These are phyloP conservation scores for Syngnathoides biaculeatus DNA, from an alignment of 2,113 vertebrate genomes.

Conservation along the genomic window DNA sequence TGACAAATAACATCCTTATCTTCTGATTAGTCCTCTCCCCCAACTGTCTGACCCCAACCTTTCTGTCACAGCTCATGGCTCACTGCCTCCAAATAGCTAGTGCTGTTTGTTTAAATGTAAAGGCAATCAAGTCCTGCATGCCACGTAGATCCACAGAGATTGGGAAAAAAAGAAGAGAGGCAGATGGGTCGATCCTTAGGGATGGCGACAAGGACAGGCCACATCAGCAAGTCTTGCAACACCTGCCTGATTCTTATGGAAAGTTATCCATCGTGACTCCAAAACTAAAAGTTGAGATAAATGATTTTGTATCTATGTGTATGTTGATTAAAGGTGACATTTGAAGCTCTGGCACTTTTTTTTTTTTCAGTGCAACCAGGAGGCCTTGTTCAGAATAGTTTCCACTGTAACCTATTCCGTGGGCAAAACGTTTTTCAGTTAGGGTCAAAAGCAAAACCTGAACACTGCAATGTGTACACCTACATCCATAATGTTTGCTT, in stretches of 20 bases:
- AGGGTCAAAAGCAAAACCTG: background rate
- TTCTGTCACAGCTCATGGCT: conserved; percentile 50
- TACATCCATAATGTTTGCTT: background rate
- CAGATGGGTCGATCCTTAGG: conserved; percentile 54
- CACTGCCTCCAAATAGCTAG: conserved; percentile 49
- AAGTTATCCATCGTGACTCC: conserved; percentile 26
- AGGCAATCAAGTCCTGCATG: conserved; percentile 60
- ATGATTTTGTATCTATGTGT: background rate
- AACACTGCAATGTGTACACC: background rate
- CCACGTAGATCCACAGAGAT: conserved; percentile 40
- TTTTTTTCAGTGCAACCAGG: background rate
- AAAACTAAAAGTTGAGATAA: conserved; percentile 13
- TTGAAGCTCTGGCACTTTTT: conserved; percentile 1
- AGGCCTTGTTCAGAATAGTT: background rate
- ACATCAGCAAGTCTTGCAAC: conserved; percentile 19
- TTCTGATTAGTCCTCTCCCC: conserved; percentile 39
- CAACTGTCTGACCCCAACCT: conserved; percentile 21
- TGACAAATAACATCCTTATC: conserved; percentile 55
- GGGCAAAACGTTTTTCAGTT: background rate
- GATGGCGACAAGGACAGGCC: conserved; percentile 60
- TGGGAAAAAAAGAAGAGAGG: conserved; percentile 10
- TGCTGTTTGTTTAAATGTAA: conserved; percentile 69
- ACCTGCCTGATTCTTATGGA: conserved; percentile 5
- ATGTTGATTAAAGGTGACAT: background rate
- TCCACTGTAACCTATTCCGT: background rate